Percentiles rank a stretch among this genome's conserved stretches.
phyloP scores from a whole-genome alignment of 2,888 invertebrate species.

The Hedychridium roseum region DNA sequence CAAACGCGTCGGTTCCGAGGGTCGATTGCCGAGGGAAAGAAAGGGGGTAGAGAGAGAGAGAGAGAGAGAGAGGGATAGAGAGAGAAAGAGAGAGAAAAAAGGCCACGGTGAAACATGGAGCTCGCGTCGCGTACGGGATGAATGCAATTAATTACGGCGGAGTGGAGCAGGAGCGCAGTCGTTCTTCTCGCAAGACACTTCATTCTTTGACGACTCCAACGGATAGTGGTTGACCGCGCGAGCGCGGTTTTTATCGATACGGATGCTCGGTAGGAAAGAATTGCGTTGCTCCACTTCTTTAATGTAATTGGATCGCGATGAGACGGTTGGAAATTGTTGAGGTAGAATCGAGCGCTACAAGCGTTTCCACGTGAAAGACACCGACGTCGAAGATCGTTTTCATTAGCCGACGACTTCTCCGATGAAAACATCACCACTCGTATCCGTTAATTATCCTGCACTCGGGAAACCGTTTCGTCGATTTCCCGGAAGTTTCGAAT shows the following conservation, averaged over 20 bases:
- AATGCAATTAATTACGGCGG: constrained; percentile 20
- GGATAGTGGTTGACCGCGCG: constrained; percentile 11
- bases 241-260: constrained; percentile 13
- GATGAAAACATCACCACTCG: no score
- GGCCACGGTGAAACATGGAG: neutral
- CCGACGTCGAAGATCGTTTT: no score
- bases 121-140: constrained; percentile 7
- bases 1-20: constrained; percentile 3
- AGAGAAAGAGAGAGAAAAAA: constrained; percentile 1
- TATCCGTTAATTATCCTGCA: no score
- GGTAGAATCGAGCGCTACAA: no score
- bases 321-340: no score
- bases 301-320: constrained; percentile 24
- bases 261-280: neutral
- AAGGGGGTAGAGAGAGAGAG: no score
- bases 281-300: constrained; percentile 16
- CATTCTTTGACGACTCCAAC: constrained; percentile 21
- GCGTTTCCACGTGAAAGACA: no score
- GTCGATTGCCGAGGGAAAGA: constrained; percentile 2
- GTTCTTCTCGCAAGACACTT: constrained; percentile 9
- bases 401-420: no score
- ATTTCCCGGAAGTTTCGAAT: no score
- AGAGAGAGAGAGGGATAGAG: no score
- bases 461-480: no score
- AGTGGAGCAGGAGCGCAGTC: no score